A percentile compares a stretch with the other conserved stretches of the same genome.
Conservation (phyloP, 1,140 invertebrate genomes). For the Acromyrmex echinatior region DNA sequence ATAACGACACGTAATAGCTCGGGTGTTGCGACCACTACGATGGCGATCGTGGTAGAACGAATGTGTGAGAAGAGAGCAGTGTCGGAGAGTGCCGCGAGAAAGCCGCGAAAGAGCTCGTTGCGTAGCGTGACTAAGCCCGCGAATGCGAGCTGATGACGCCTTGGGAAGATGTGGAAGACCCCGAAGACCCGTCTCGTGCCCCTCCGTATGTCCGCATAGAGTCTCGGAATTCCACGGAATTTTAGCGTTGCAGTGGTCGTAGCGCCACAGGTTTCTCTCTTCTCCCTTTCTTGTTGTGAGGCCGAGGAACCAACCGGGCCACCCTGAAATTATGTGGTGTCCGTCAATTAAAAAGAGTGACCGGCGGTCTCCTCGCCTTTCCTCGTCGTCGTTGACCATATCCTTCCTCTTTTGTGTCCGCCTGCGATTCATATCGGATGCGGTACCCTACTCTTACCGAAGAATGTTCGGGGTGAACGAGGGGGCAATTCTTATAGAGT, state of each 20-base stretch:
- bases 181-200: conserved; percentile 59
- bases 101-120: conserved; percentile 79
- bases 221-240: conserved; percentile 74
- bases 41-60: conserved; percentile 22
- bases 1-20: conserved; percentile 83
- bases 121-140: conserved; percentile 83
- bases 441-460: conserved; percentile 58
- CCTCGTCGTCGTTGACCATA: conserved; percentile 53
- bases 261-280: conserved; percentile 3
- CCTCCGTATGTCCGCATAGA: conserved; percentile 26
- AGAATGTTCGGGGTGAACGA: conserved; percentile 30
- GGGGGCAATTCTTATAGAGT: conserved; percentile 54
- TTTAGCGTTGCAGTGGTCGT: conserved; percentile 57
- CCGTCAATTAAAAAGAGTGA: conserved; percentile 83
- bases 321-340: conserved; percentile 78
- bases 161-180: conserved; percentile 60
- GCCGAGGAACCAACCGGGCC: conserved; percentile 63
- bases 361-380: conserved; percentile 64
- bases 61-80: conserved; percentile 58
- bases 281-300: conserved; percentile 11
- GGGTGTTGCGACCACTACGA: conserved; percentile 52
- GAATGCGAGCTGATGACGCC: conserved; percentile 23
- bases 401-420: conserved; percentile 59
- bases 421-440: conserved; percentile 60
- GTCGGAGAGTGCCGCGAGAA: conserved; percentile 27